Conservation (phyloP, 2,797 vertebrate species). For the Neosilurus hyrtlii region DNA sequence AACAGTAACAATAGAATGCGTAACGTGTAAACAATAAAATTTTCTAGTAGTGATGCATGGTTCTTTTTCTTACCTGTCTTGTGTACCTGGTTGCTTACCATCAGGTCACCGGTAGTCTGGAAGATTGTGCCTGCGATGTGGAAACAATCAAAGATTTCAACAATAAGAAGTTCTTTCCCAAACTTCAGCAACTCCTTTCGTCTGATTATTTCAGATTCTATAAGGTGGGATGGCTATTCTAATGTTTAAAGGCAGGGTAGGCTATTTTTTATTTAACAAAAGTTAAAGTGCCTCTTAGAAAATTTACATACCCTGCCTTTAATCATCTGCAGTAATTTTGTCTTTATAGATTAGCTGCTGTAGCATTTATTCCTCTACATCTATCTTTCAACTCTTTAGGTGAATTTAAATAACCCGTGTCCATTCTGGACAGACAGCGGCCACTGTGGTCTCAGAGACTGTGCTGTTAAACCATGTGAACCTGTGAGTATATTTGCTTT, state of each 20-base stretch:
- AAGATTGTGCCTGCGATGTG: constrained; percentile 91
- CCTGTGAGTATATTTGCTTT: constrained; percentile 73
- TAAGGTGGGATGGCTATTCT: constrained; percentile 70
- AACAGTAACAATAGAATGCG: too few species aligned
- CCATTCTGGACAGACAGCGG: constrained; percentile 84
- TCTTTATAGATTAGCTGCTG: background rate
- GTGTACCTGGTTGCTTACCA: background rate
- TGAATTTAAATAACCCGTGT: constrained; percentile 87
- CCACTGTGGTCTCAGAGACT: constrained; percentile 83
- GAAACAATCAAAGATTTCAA: constrained; percentile 90
- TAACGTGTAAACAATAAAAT: too few species aligned
- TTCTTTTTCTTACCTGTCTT: background rate
- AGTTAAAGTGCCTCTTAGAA: too few species aligned
- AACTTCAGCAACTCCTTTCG: constrained; percentile 81
- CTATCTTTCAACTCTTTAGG: constrained; percentile 66
- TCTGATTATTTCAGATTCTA: constrained; percentile 92
- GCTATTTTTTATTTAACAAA: too few species aligned
- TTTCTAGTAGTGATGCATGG: background rate
- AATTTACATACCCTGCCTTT: too few species aligned
- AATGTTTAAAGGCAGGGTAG: background rate
- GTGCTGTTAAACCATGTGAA: constrained; percentile 85
- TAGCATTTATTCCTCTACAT: background rate
- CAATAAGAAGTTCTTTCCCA: constrained; percentile 83
- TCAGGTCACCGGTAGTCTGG: constrained; percentile 85
- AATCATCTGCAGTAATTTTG: background rate